Percentiles rank a stretch among this genome's conserved stretches.
Conservation (phyloP, 2,113 vertebrate genomes). For the Proteles cristata region DNA sequence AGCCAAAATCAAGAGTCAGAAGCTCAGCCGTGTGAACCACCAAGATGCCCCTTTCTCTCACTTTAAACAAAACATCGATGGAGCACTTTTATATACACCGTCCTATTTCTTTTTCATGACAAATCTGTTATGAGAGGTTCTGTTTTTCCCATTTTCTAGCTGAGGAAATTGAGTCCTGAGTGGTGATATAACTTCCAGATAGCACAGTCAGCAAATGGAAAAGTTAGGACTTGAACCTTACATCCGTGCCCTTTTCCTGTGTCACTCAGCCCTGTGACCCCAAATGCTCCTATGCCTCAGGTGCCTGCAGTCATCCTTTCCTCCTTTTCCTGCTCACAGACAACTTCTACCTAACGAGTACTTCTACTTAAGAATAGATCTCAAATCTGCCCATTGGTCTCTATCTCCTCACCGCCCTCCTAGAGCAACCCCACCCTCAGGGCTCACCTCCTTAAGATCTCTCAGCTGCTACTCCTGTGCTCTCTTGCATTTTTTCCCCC, state of each 20-base stretch:
- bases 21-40: too few species aligned
- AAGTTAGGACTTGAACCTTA: not conserved
- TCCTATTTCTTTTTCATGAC: constrained; percentile 6
- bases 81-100: not conserved
- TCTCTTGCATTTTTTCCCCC: too few species aligned
- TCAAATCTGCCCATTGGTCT: not conserved
- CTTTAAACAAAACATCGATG: not conserved
- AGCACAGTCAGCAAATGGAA: not conserved
- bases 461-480: not conserved
- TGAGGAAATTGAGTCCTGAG: constrained; percentile 8
- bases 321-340: not conserved
- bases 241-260: not conserved
- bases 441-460: not conserved
- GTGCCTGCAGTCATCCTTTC: not conserved
- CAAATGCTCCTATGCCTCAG: not conserved
- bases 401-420: not conserved
- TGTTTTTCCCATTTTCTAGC: constrained; percentile 4
- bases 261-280: not conserved
- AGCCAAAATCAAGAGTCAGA: too few species aligned
- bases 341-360: fast-evolving
- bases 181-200: not conserved
- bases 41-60: not conserved
- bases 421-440: not conserved
- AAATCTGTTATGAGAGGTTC: not conserved
- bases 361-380: not conserved